Evolutionary conservation across 2,888 invertebrate species (phyloP).

Genomic region (Pseudococcus jackbeardsleyi): DNA sequence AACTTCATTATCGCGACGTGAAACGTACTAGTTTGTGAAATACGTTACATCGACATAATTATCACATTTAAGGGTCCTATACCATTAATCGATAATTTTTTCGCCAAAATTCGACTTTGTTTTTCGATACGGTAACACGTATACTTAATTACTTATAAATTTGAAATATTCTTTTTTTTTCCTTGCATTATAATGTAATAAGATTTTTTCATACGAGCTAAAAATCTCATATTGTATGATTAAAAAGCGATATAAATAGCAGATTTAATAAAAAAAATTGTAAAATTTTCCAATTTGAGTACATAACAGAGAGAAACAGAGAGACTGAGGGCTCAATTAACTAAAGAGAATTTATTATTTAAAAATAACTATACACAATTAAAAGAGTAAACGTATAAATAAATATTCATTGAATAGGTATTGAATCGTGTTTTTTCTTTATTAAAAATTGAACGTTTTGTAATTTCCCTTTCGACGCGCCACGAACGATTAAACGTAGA

Average conservation of each 20-base stretch:
- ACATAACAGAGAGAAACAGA: slow-evolving; percentile 6
- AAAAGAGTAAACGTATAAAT: slow-evolving; percentile 32
- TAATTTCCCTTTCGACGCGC: too few relatives aligned
- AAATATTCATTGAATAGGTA: slow-evolving; percentile 22
- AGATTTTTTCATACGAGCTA: background rate
- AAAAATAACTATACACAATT: slow-evolving; percentile 38
- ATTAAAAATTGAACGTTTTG: too few relatives aligned
- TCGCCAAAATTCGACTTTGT: background rate
- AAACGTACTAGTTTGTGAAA: background rate
- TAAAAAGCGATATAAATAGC: slow-evolving; percentile 34
- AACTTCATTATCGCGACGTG: background rate
- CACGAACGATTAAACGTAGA: too few relatives aligned
- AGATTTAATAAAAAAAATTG: background rate
- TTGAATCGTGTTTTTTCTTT: slow-evolving; percentile 20
- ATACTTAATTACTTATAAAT: background rate
- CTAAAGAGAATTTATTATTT: slow-evolving; percentile 39
- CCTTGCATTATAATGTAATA: background rate
- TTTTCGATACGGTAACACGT: slow-evolving; percentile 24
- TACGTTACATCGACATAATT: slow-evolving; percentile 29
- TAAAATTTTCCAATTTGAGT: slow-evolving; percentile 24
- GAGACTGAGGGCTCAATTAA: slow-evolving; percentile 20
- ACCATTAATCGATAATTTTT: slow-evolving; percentile 46
- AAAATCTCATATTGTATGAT: slow-evolving; percentile 1
- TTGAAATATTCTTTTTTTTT: background rate
- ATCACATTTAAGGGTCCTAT: slow-evolving; percentile 39